Evolutionary conservation across 1,140 invertebrate genomes (phyloP).

Genomic region (Lasaia peninsularis): DNA sequence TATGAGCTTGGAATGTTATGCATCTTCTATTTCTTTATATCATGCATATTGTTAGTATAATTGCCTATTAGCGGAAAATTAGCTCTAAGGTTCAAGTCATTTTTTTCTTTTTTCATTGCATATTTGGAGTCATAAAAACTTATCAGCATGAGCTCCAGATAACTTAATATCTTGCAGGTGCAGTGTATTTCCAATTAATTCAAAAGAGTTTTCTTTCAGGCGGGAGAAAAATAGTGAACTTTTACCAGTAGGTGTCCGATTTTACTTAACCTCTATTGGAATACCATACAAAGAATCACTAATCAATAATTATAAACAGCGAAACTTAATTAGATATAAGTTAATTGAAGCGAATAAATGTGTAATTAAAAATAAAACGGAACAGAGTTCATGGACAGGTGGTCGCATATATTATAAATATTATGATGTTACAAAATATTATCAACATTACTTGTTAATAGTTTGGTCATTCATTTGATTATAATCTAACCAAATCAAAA

Average conservation of each 20-base stretch:
- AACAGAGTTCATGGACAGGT: conserved; percentile 40
- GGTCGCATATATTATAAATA: conserved; percentile 42
- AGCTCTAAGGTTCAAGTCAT: no score
- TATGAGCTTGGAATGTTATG: no score
- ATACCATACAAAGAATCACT: not conserved
- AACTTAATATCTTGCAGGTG: no score
- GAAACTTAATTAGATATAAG: conserved; percentile 30
- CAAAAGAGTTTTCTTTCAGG: no score
- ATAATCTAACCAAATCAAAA: not conserved
- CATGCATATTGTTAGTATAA: no score
- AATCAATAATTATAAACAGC: conserved; percentile 30
- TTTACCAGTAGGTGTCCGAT: not conserved
- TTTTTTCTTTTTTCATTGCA: no score
- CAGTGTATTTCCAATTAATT: no score
- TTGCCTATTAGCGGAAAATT: no score
- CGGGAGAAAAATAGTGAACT: no score
- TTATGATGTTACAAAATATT: conserved; percentile 41
- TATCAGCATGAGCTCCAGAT: no score
- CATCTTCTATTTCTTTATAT: no score
- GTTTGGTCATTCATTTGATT: not conserved
- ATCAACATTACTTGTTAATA: conserved; percentile 2
- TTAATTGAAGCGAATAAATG: conserved; percentile 44
- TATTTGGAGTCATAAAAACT: no score
- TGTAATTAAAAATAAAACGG: conserved; percentile 37
- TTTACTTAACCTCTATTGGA: not conserved